These are phyloP conservation scores for Steinernema feltiae DNA, from an alignment of 1,140 invertebrate genomes.

Conservation along the genomic window DNA sequence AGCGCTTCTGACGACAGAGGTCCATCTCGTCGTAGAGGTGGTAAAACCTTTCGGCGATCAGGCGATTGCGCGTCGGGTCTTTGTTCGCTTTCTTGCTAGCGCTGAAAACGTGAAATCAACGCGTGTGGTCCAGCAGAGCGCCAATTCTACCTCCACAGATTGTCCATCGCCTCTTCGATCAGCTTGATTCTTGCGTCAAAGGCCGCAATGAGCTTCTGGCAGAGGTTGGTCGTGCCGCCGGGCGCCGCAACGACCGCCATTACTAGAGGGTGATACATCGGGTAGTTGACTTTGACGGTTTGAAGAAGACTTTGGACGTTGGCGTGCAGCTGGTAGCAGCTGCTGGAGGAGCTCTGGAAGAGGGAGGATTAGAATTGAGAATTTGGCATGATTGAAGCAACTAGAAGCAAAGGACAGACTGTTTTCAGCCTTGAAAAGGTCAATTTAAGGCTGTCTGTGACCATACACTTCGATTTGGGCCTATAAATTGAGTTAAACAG, in stretches of 20 bases:
- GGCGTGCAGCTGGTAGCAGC: not conserved
- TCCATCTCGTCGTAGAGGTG: conserved; percentile 8
- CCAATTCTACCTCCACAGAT: conserved; percentile 3
- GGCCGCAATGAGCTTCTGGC: conserved; percentile 1
- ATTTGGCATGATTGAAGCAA: not conserved
- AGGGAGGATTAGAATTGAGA: not conserved
- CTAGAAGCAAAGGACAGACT: no score
- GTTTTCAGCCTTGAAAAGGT: not conserved
- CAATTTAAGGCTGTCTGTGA: no score
- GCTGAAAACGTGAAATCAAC: no score
- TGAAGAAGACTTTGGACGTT: conserved; percentile 2
- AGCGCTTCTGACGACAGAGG: not conserved
- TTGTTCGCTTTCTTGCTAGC: not conserved
- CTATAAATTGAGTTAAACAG: no score
- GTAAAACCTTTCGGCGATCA: conserved; percentile 1
- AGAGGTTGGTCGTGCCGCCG: conserved; percentile 1
- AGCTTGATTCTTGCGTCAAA: not conserved
- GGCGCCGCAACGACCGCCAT: not conserved
- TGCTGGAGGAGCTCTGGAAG: not conserved
- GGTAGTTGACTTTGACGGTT: conserved; percentile 3
- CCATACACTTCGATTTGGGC: no score
- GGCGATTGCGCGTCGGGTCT: not conserved
- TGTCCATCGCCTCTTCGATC: not conserved
- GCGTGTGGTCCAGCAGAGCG: no score
- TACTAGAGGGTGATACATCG: not conserved